A percentile compares a stretch with the other conserved stretches of the same genome.
These are phyloP conservation scores for Crypturellus tataupa DNA, from an alignment of 2,797 vertebrate species.

Conservation along the genomic window DNA sequence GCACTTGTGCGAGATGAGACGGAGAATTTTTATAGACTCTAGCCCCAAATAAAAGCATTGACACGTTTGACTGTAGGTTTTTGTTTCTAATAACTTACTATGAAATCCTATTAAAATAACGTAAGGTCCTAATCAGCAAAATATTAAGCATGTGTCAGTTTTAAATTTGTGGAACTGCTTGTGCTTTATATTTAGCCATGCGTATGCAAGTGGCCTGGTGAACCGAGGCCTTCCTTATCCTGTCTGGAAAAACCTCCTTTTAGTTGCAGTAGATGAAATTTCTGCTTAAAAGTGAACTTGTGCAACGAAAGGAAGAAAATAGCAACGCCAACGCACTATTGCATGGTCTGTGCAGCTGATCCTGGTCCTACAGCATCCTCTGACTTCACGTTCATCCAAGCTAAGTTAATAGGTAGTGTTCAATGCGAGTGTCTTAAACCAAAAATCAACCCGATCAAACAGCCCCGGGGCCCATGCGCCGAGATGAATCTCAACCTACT, in stretches of 20 bases:
- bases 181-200: not conserved
- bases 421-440: not conserved
- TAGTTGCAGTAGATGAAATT: slow-evolving; percentile 49
- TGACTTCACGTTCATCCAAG: not conserved
- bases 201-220: not conserved
- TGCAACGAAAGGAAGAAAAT: slow-evolving; percentile 17
- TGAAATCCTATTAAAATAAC: not conserved
- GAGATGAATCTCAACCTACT: not conserved
- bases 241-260: slow-evolving; percentile 48
- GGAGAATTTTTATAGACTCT: not conserved
- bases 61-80: not conserved
- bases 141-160: not conserved
- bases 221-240: not conserved
- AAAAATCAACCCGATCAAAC: not conserved
- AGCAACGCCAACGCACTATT: not conserved
- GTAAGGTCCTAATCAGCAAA: not conserved
- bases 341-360: slow-evolving; percentile 40
- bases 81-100: not conserved
- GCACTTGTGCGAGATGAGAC: not conserved
- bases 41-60: not conserved
- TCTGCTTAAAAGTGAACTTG: slow-evolving; percentile 24
- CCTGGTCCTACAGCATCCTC: not conserved
- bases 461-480: not conserved
- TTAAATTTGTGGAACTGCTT: not conserved
- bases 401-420: not conserved